phyloP scores from a whole-genome alignment of 2,113 vertebrate genomes.

The Tachysurus fulvidraco region DNA sequence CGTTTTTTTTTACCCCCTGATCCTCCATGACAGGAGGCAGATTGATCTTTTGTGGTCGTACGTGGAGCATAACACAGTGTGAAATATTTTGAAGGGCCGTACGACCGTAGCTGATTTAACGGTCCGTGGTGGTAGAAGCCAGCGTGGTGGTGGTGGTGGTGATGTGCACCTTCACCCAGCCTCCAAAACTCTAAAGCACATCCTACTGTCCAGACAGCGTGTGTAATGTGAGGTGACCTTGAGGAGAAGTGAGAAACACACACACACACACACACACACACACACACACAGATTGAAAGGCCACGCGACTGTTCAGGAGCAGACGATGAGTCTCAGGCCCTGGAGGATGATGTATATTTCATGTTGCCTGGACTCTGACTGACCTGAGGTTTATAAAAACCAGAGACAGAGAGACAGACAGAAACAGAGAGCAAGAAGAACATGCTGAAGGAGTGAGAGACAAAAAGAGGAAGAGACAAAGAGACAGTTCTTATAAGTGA shows the following conservation, averaged over 20 bases:
- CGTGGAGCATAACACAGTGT: not conserved
- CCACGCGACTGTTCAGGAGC: not conserved
- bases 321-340: slow-evolving; percentile 2
- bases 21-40: not conserved
- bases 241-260: not conserved
- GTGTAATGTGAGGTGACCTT: not conserved
- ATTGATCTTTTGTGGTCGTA: not conserved
- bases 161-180: not conserved
- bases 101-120: not conserved
- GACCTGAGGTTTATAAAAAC: not conserved
- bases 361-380: slow-evolving; percentile 11
- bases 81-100: no score
- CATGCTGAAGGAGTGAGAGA: not conserved
- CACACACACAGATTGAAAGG: slow-evolving; percentile 1
- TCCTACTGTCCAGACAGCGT: not conserved
- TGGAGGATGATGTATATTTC: slow-evolving; percentile 25
- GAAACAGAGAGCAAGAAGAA: no score
- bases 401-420: not conserved
- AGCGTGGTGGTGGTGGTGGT: not conserved
- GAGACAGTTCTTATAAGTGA: not conserved
- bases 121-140: not conserved
- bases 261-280: not conserved
- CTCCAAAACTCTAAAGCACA: not conserved
- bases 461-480: not conserved
- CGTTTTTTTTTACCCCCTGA: not conserved